Percentiles rank a stretch among this genome's conserved stretches.
phyloP scores from a whole-genome alignment of 2,888 invertebrate genomes.

The Apotomis betuletana region DNA sequence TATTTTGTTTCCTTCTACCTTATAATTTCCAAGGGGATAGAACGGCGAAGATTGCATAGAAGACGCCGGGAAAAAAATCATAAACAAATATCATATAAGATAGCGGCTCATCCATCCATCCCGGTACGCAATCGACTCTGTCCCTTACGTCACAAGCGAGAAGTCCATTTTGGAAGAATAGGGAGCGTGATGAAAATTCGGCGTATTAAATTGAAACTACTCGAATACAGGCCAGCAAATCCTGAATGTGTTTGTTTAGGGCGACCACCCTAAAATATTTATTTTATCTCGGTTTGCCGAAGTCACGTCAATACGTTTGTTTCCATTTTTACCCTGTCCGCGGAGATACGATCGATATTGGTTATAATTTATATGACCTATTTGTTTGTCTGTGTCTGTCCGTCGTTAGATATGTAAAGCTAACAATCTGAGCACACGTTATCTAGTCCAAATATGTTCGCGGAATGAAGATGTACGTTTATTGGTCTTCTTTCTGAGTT shows the following conservation, averaged over 20 bases:
- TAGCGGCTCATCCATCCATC: constrained; percentile 54
- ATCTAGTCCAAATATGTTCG: constrained; percentile 78
- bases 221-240: constrained; percentile 81
- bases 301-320: constrained; percentile 81
- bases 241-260: constrained; percentile 82
- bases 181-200: constrained; percentile 75
- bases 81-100: constrained; percentile 67
- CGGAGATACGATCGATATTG: constrained; percentile 76
- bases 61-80: constrained; percentile 58
- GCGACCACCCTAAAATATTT: constrained; percentile 83
- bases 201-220: constrained; percentile 83
- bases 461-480: constrained; percentile 67
- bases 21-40: constrained; percentile 34
- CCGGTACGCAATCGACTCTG: constrained; percentile 47
- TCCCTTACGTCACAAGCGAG: constrained; percentile 51
- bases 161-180: constrained; percentile 58
- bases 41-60: constrained; percentile 54
- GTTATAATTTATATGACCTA: constrained; percentile 77
- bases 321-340: constrained; percentile 75
- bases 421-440: constrained; percentile 73
- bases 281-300: constrained; percentile 83
- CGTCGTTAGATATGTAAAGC: constrained; percentile 73
- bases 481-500: constrained; percentile 70
- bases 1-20: constrained; percentile 4
- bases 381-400: constrained; percentile 72